Conservation (phyloP, 2,113 vertebrate genomes). For the Varanus salvator region DNA sequence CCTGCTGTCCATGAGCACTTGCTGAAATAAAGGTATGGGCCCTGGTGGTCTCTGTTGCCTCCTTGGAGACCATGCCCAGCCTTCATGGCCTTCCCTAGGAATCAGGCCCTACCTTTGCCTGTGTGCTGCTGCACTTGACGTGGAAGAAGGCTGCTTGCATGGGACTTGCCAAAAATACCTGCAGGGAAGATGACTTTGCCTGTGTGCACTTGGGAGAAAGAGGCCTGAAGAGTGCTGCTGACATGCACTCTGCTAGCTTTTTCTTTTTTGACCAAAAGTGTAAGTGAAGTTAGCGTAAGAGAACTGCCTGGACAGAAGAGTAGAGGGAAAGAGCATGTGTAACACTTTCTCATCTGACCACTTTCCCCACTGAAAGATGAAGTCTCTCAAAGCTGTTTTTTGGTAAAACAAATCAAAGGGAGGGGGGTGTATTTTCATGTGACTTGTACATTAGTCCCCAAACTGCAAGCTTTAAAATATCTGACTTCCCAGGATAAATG, state of each 20-base stretch:
- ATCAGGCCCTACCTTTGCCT: no score
- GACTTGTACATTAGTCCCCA: neutral
- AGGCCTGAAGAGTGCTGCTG: no score
- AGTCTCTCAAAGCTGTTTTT: neutral
- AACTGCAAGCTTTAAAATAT: neutral
- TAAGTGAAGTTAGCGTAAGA: neutral
- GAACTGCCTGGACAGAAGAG: neutral
- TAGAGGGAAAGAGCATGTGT: neutral
- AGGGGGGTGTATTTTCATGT: neutral
- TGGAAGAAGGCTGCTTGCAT: no score
- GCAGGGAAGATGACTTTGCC: no score
- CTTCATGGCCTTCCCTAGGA: no score
- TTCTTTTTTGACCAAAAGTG: neutral
- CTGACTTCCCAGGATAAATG: slow-evolving; percentile 6
- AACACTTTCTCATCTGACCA: neutral
- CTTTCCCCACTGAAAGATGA: neutral
- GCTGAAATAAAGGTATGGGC: no score
- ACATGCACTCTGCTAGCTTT: neutral
- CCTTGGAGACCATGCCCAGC: no score
- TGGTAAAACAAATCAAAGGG: neutral
- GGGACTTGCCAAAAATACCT: no score
- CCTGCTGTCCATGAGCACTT: no score
- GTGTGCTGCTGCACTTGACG: no score
- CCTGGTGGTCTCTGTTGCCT: no score
- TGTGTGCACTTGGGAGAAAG: no score